Base-by-base conservation (phyloP, 2,888 invertebrate genomes). In the Strigamia crassipes region DNA sequence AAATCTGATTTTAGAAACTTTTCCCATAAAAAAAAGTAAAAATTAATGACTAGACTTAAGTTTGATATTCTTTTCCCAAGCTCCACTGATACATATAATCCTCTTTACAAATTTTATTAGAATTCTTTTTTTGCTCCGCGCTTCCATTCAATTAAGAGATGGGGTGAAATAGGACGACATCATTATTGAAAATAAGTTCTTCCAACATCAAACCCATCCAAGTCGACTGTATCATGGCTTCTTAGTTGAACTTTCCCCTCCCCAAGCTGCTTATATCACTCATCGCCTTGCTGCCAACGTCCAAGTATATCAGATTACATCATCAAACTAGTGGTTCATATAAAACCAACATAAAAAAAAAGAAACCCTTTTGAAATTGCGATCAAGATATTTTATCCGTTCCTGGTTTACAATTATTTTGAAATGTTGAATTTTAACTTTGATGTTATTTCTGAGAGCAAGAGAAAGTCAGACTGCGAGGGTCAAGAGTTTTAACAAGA, bases 241-340 rank as follows among this genome's bases (percentile, higher is more conserved):
- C 78, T 78, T 78, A 78, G 41, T n/a, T 41, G 78, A 21, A 41
- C 42, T 78, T 38, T 38, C 34, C 34, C 78, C 38, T 42, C 18
- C n/a, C 41, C 78, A 78, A 78, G 78, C 78, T 21, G 78, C 78
- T 78, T 78, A 78, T 34, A 78, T 27, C 78, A 38, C 38, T 78
- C 42, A 78, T 38, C 41, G 42, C 78, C 42, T 78, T 78, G 78
- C 66, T 31, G 66, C 66, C 66, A 66, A 31, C 23, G 66, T 27
- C 66, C 27, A 66, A 23, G 27, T 66, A 66, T 66, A 66, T 66
- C 66, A 66, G 66, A 66, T 66, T 66, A 66, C 66, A 66, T 31
- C 27, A 66, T 15, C 9, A 8, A 15, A 15, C 27, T 66, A 27
- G 66, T 27, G 31, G 23, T 27, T 66, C 27, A 27, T 13, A 66